Conservation (phyloP, 2,113 vertebrate species). For the Protobothrops mucrosquamatus region DNA sequence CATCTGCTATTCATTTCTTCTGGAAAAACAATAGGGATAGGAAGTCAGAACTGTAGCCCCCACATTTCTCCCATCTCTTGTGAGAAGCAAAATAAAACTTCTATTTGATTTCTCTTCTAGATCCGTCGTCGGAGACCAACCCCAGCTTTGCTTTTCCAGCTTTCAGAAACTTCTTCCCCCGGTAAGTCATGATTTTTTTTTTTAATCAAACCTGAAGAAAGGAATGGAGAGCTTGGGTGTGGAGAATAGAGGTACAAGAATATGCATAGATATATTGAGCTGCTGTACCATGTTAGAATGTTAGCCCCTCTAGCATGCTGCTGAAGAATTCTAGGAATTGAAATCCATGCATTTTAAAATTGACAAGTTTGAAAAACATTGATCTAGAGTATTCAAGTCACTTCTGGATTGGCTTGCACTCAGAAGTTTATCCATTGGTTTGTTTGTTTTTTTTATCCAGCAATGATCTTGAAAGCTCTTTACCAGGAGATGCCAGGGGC, state of each 20-base stretch:
- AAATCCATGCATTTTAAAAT: not conserved
- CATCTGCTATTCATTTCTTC: not conserved
- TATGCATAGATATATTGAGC: not conserved
- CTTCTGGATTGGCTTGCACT: not conserved
- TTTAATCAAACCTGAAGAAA: not conserved
- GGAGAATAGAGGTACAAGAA: not conserved
- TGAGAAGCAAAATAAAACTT: not conserved
- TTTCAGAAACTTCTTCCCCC: constrained; percentile 89
- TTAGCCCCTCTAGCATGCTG: not conserved
- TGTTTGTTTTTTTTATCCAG: not conserved
- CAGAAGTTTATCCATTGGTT: not conserved
- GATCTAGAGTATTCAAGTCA: not conserved
- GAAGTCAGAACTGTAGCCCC: not conserved
- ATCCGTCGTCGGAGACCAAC: constrained; percentile 90
- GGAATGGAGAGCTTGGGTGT: not conserved
- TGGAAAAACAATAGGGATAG: not conserved
- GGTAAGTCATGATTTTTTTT: constrained; percentile 65
- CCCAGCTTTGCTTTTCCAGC: constrained; percentile 88
- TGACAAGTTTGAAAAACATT: not conserved
- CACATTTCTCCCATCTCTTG: not conserved
- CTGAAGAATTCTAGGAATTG: not conserved
- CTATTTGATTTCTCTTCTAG: constrained; percentile 57
- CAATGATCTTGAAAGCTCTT: not conserved
- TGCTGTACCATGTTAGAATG: not conserved
- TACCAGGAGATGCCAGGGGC: not conserved